These are phyloP conservation scores for Aphidoletes aphidimyza DNA, from an alignment of 2,888 invertebrate species.

Conservation along the genomic window DNA sequence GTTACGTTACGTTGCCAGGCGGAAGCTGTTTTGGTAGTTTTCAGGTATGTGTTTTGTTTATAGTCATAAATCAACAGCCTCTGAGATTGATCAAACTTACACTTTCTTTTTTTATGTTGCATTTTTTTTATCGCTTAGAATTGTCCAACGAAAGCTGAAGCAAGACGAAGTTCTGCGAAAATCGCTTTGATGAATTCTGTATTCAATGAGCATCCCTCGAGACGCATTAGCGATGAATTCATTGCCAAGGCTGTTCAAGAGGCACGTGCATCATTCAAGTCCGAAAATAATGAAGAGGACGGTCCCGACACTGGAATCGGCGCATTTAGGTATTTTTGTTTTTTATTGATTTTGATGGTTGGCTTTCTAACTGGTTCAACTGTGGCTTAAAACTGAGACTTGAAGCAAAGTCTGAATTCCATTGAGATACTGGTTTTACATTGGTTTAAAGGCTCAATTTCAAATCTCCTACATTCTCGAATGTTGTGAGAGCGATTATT, in stretches of 20 bases:
- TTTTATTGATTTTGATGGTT: too few species aligned
- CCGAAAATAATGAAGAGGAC: conserved; percentile 71
- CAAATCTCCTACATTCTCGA: too few species aligned
- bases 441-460: too few species aligned
- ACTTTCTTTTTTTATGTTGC: not conserved
- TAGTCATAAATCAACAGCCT: not conserved
- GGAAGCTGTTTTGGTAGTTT: conserved; percentile 97
- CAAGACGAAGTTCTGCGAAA: conserved; percentile 92
- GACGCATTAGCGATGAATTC: conserved; percentile 92
- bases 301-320: conserved; percentile 78
- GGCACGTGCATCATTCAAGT: conserved; percentile 87
- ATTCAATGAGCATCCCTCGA: conserved; percentile 93
- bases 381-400: too few species aligned
- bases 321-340: conserved; percentile 72
- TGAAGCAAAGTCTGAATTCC: too few species aligned
- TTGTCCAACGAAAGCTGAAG: conserved; percentile 94
- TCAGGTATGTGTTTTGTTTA: conserved; percentile 71
- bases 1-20: conserved; percentile 93
- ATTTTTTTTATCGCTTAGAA: conserved; percentile 70
- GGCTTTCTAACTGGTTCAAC: too few species aligned
- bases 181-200: conserved; percentile 97
- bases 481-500: too few species aligned
- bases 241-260: conserved; percentile 93
- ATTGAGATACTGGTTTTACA: too few species aligned
- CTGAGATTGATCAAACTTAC: not conserved